Evolutionary conservation across 2,888 invertebrate genomes (phyloP).

Genomic region (Drepana falcataria): DNA sequence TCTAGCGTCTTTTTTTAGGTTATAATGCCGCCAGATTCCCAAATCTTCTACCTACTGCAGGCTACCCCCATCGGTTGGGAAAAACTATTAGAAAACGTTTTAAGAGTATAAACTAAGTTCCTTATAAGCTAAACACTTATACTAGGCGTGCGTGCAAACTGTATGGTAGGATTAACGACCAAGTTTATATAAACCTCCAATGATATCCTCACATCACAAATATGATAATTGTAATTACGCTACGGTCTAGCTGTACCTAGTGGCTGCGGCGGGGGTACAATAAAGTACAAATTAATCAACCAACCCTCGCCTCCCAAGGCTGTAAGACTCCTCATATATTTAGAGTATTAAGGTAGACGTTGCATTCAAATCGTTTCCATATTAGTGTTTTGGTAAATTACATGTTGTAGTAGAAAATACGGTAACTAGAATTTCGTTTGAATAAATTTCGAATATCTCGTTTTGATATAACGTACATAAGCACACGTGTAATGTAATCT

Average conservation of each 20-base stretch:
- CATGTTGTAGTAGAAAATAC: constrained; percentile 58
- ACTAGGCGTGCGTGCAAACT: neutral
- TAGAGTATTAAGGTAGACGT: constrained; percentile 53
- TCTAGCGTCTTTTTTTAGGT: too few species aligned
- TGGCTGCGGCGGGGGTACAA: constrained; percentile 39
- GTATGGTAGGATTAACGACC: constrained; percentile 67
- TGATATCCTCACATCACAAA: constrained; percentile 58
- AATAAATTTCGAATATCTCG: constrained; percentile 20
- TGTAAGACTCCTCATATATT: constrained; percentile 58
- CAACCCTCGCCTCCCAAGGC: constrained; percentile 50
- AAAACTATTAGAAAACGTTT: too few species aligned
- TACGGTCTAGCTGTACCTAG: constrained; percentile 35
- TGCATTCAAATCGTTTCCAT: constrained; percentile 46
- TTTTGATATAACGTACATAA: constrained; percentile 25
- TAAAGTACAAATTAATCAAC: constrained; percentile 75
- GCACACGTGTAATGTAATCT: constrained; percentile 32
- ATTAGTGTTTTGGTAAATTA: constrained; percentile 45
- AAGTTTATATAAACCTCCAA: constrained; percentile 59
- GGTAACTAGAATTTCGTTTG: constrained; percentile 29
- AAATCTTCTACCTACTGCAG: too few species aligned
- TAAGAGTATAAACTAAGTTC: too few species aligned
- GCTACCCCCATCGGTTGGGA: too few species aligned
- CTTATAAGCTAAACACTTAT: constrained; percentile 2
- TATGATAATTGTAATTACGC: constrained; percentile 45
- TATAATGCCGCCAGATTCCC: too few species aligned